phyloP scores from a whole-genome alignment of 1,140 invertebrate genomes.

The Heterodera schachtii region DNA sequence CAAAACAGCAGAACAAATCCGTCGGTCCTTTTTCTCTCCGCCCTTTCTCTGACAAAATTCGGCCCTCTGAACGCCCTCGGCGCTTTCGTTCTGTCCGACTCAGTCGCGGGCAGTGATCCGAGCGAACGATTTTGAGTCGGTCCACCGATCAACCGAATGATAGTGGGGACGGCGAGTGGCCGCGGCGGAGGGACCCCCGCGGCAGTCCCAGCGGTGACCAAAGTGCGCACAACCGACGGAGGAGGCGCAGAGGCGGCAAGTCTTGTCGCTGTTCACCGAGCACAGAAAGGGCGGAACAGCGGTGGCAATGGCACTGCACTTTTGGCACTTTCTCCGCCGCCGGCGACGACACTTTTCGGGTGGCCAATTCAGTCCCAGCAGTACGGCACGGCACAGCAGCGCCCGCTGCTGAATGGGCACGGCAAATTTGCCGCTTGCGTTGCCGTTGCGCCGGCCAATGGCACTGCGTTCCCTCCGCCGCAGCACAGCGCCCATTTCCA shows the following conservation, averaged over 20 bases:
- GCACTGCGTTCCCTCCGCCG: background rate
- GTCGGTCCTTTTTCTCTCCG: background rate
- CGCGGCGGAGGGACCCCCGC: background rate
- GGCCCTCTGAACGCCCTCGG: background rate
- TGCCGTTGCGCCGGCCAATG: too few relatives aligned
- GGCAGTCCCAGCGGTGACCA: background rate
- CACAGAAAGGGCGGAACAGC: background rate
- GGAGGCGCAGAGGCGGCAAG: background rate
- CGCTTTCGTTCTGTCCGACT: background rate
- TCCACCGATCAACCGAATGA: constrained; percentile 29
- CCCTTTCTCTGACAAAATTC: background rate
- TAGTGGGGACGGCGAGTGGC: constrained; percentile 11
- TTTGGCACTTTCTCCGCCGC: background rate
- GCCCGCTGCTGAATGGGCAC: background rate
- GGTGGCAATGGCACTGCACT: background rate
- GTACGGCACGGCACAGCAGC: background rate
- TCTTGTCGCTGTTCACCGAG: background rate
- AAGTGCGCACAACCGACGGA: background rate
- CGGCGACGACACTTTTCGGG: background rate
- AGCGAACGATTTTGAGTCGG: constrained; percentile 23
- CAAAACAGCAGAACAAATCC: background rate
- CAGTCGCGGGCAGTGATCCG: constrained; percentile 25
- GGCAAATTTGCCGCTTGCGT: background rate
- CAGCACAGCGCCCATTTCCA: background rate
- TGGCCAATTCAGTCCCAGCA: constrained; percentile 18